These are phyloP conservation scores for Drosophila serrata DNA, from an alignment of 1,140 invertebrate genomes.

Conservation along the genomic window DNA sequence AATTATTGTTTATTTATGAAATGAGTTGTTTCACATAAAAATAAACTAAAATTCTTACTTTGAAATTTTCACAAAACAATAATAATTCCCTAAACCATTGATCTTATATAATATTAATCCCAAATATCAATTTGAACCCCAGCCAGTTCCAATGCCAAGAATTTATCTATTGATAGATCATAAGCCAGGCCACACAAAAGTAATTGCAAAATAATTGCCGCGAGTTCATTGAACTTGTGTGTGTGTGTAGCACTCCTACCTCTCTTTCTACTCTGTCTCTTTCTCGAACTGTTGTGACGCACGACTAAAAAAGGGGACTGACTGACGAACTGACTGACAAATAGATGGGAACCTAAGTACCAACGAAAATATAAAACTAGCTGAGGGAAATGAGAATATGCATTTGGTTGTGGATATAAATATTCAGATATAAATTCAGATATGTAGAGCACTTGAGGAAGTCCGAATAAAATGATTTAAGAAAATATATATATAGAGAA, in stretches of 20 bases:
- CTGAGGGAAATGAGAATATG: conserved; percentile 7
- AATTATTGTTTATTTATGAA: background rate
- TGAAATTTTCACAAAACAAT: background rate
- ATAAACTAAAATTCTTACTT: background rate
- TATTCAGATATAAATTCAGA: conserved; percentile 45
- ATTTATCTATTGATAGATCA: conserved; percentile 46
- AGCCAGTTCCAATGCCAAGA: conserved; percentile 3
- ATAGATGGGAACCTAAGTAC: conserved; percentile 36
- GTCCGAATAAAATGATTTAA: conserved; percentile 31
- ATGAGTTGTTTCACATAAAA: background rate
- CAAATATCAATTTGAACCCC: background rate
- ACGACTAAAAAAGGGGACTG: conserved; percentile 16
- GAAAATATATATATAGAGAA: background rate
- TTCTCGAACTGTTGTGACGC: conserved; percentile 16
- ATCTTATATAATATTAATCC: background rate
- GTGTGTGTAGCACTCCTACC: conserved; percentile 2
- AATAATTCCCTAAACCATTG: too few relatives aligned
- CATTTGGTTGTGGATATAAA: conserved; percentile 51
- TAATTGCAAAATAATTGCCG: conserved; percentile 77
- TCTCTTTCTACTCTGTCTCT: conserved; percentile 3
- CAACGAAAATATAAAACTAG: conserved; percentile 26
- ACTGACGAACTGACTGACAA: conserved; percentile 22
- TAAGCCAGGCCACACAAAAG: conserved; percentile 50
- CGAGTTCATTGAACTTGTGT: conserved; percentile 58
- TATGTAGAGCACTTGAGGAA: conserved; percentile 21